phyloP scores from a whole-genome alignment of 2,797 vertebrate species.

The Lithobates sylvaticus region DNA sequence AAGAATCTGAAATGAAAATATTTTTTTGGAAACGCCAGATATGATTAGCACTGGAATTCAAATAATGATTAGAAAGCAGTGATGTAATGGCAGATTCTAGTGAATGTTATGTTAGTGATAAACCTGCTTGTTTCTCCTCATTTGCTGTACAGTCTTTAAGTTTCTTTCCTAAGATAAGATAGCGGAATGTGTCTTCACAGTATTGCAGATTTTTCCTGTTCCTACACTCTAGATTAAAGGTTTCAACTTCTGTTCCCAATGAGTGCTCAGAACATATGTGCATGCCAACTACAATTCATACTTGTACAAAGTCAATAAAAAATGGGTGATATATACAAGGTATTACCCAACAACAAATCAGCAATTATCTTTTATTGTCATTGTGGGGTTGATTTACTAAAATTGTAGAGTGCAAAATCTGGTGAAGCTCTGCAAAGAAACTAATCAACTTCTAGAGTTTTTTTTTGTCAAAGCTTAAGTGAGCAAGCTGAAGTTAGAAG shows the following conservation, averaged over 20 bases:
- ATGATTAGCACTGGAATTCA: constrained; percentile 33
- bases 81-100: constrained; percentile 67
- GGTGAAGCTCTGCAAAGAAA: no score
- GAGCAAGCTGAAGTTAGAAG: no score
- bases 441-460: no score
- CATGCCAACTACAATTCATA: not conserved
- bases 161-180: constrained; percentile 40
- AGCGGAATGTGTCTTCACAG: constrained; percentile 46
- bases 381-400: no score
- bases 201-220: constrained; percentile 57
- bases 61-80: constrained; percentile 54
- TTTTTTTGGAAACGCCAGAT: constrained; percentile 18
- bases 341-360: not conserved
- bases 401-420: no score
- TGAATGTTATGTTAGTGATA: constrained; percentile 57
- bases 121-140: constrained; percentile 18
- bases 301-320: not conserved
- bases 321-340: not conserved
- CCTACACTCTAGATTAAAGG: constrained; percentile 42
- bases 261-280: not conserved
- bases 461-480: no score
- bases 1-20: constrained; percentile 20
- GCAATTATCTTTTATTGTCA: no score
- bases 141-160: constrained; percentile 23
- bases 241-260: constrained; percentile 1